These are phyloP conservation scores for Catharus minimus DNA, from an alignment of 2,113 vertebrate species.

Conservation along the genomic window DNA sequence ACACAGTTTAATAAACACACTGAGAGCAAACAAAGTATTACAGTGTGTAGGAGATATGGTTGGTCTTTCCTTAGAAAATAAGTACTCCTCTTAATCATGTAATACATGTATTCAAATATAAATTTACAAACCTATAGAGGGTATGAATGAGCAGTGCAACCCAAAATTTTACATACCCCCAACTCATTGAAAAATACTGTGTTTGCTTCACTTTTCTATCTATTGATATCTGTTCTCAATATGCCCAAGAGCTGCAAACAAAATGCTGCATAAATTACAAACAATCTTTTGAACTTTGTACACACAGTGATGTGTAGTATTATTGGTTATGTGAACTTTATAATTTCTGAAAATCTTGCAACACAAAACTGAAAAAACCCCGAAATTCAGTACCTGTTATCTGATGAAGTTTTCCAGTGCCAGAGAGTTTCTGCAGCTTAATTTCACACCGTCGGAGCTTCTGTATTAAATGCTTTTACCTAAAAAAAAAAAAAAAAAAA, in stretches of 20 bases:
- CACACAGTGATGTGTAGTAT: background rate
- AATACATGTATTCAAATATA: background rate
- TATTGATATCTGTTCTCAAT: background rate
- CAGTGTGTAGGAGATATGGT: background rate
- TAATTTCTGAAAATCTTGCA: background rate
- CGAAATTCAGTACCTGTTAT: slow-evolving; percentile 68
- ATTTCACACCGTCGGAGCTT: slow-evolving; percentile 60
- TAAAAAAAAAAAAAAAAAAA: slow-evolving; percentile 45
- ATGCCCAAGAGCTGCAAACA: background rate
- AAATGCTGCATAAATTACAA: background rate
- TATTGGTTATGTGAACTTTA: background rate
- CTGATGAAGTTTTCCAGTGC: slow-evolving; percentile 53
- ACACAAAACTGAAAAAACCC: background rate
- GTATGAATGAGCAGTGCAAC: background rate
- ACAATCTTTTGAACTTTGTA: background rate
- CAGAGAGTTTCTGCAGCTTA: slow-evolving; percentile 43
- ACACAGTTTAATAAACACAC: background rate
- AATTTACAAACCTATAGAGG: background rate
- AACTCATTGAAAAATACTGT: background rate
- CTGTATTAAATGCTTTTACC: slow-evolving; percentile 66
- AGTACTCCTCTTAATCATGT: background rate
- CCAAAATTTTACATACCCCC: background rate
- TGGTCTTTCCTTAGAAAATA: slow-evolving; percentile 14
- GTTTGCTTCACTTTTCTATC: background rate
- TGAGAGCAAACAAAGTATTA: background rate